Evolutionary conservation across 2,797 vertebrate genomes (phyloP), one percentile per base, ranked within the genome.

Genomic region (Mallotus villosus): DNA sequence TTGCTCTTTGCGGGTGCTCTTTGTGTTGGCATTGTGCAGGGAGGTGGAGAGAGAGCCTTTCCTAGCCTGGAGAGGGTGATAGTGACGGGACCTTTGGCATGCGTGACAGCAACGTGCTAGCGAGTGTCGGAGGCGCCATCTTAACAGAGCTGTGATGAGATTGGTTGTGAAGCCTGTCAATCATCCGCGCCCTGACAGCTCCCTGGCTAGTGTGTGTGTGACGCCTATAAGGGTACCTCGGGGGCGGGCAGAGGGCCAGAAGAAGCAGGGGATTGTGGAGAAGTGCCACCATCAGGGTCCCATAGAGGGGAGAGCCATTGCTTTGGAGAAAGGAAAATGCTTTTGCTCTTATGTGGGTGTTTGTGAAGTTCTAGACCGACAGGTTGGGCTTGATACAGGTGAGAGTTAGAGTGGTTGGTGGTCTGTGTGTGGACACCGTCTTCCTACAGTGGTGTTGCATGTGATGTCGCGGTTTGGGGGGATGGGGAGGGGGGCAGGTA

Each of bases 131-230:
- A 69, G 75, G 76, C 61, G 59, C 80, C 82, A 75, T 69, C 46
- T 77, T 29, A 55, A 58, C 68, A 58, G 41, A 73, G 69, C 58
- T 71, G 74, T 84, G 85, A 86, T 46, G 24, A 69, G 84, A 80
- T 80, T 74, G 73, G 78, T 77, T 82, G 75, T 86, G 85, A 88
- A 83, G 82, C 82, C 85, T 76, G 78, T 88, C 85, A 85, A 58
- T 90, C 81, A 83, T 63, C 25, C 71, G 29, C 22, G 37, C 46
- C 70, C 76, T 71, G 64, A 72, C 71, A 25, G 74, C 67, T 81
- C 78, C 60, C 58, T 57, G 65, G 61, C 69, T 72, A 34, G 49
- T 25, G 64, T 57, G 51, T 64, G 58, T 21, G 16, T 37, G 72
- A 19, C 17, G 59, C 49, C 14, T 51, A 17, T 17, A 51, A 6